Evolutionary conservation across 2,888 invertebrate species (phyloP), one percentile per base, ranked within the genome.

Genomic region (Andrena bucephala): DNA sequence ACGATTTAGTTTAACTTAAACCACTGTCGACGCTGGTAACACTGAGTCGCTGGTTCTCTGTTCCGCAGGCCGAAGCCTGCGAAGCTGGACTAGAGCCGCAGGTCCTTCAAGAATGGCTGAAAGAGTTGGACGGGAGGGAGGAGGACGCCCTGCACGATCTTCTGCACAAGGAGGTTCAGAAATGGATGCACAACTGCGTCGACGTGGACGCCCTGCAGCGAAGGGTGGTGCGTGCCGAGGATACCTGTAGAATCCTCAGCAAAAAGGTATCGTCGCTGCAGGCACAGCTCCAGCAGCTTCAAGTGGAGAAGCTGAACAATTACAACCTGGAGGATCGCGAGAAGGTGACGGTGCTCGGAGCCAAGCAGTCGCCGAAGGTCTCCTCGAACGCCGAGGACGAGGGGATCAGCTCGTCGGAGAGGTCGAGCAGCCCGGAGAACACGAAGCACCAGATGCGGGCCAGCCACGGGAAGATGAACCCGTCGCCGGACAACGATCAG

Each of bases 341-440:
- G 50, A 88, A 91, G 42, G 96, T 96, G 50, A 68, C 78, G 20
- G 59, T 78, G 5, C 65, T 73, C 10, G 67, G 77, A 2, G 33
- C 74, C 10, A 89, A 89, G 27, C 87, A 89, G 42, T 83, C 81
- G 3, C 86, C 85, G 24, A 92, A 92, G 59, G 86, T 93, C 2
- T 96, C 96, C 59, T 97, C 97, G 6, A 97, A 97, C 86, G 97
- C 97, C 54, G 97, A 98, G 94, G 98, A 98, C 91, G 98, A 98
- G 95, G 98, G 98, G 6, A 98, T 98, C 87, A 97, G 97, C 90
- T 97, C 97, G 8, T 97, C 97, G 0, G 98, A 98, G 92, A 94
- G 95, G 16, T 97, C 97, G 57, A 94, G 97, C 60, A 97, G 97
- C 81, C 97, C 97, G 0, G 97, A 97, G 89, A 96, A 96, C 48